A percentile compares a stretch with the other conserved stretches of the same genome.
Evolutionary conservation across 2,888 invertebrate species (phyloP).

Genomic region (Autographa pulchrina): DNA sequence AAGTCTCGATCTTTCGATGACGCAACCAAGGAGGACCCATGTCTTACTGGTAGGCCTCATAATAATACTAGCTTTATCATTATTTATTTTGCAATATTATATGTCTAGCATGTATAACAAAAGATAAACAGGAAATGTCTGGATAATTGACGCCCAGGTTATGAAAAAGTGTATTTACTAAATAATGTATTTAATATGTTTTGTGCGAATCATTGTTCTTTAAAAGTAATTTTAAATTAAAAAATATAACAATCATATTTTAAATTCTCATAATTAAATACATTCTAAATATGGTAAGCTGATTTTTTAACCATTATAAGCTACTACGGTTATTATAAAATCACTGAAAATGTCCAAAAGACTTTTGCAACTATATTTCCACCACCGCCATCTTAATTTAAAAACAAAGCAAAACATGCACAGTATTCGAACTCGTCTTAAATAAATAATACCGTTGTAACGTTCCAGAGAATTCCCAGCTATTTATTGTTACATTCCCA

Average conservation of each 20-base stretch:
- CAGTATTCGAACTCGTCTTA: neutral
- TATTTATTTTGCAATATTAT: neutral
- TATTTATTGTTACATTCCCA: neutral
- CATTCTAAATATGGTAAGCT: too few species aligned
- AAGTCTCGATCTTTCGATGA: slow-evolving; percentile 86
- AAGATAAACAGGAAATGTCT: neutral
- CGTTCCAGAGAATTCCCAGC: neutral
- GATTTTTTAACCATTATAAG: too few species aligned
- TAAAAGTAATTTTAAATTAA: too few species aligned
- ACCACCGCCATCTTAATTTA: neutral
- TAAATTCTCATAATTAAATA: too few species aligned
- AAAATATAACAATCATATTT: too few species aligned
- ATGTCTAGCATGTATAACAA: neutral
- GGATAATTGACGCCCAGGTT: neutral
- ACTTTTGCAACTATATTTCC: too few species aligned
- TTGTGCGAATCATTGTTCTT: too few species aligned
- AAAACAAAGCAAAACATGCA: neutral
- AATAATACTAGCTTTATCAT: slow-evolving; percentile 27
- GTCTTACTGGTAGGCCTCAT: slow-evolving; percentile 85
- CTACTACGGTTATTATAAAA: too few species aligned
- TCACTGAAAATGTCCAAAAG: too few species aligned
- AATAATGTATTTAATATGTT: too few species aligned
- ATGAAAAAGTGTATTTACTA: too few species aligned
- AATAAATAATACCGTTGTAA: neutral
- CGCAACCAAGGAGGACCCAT: slow-evolving; percentile 86